phyloP scores from a whole-genome alignment of 2,888 invertebrate genomes.

The Nematopogon swammerdamellus region DNA sequence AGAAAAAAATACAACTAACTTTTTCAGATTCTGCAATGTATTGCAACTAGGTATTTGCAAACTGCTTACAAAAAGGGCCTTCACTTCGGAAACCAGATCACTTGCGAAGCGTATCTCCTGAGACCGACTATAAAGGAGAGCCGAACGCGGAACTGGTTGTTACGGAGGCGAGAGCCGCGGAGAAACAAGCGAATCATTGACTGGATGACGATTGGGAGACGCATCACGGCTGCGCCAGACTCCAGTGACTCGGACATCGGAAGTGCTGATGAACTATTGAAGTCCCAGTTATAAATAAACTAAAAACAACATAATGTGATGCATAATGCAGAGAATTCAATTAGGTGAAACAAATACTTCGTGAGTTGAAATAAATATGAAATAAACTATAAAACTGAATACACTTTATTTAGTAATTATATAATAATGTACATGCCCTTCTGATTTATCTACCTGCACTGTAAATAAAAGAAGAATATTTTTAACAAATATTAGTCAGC shows the following conservation, averaged over 20 bases:
- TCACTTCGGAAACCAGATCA: conserved; percentile 34
- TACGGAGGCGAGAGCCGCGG: conserved; percentile 10
- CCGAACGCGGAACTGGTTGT: conserved; percentile 15
- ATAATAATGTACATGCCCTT: too few species aligned
- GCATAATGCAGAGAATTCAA: too few species aligned
- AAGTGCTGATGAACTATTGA: background rate
- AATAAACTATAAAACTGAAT: too few species aligned
- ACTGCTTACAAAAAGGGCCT: conserved; percentile 42
- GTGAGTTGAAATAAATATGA: too few species aligned
- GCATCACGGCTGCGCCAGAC: background rate
- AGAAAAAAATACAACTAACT: too few species aligned
- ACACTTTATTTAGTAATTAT: too few species aligned
- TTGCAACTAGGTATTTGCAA: conserved; percentile 40
- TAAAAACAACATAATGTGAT: too few species aligned
- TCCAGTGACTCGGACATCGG: background rate
- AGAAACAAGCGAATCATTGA: background rate
- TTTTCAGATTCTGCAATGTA: conserved; percentile 37
- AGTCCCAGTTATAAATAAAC: background rate
- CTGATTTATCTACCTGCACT: too few species aligned
- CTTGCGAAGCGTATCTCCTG: conserved; percentile 35
- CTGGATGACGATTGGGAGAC: background rate
- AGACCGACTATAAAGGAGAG: conserved; percentile 27
- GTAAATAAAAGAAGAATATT: too few species aligned
- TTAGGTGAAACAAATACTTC: too few species aligned
- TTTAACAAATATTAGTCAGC: too few species aligned